Percentiles rank a stretch among this genome's conserved stretches.
Evolutionary conservation across 2,888 invertebrate genomes (phyloP).

Genomic region (Melikaiella ostensackeni): DNA sequence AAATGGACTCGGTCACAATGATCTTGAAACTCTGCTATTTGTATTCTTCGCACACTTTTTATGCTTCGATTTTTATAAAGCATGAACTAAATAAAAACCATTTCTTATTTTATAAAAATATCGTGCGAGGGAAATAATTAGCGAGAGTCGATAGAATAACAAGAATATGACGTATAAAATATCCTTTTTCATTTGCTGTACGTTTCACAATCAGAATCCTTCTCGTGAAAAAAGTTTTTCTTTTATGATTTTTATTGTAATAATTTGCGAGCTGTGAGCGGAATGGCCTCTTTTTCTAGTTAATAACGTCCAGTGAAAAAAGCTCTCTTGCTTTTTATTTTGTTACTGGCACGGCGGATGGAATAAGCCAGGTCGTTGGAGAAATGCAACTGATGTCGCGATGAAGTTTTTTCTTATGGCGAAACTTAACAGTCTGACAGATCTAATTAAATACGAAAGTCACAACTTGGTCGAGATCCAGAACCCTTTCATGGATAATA

Average conservation of each 20-base stretch:
- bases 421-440: not conserved
- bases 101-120: not conserved
- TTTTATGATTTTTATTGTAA: not conserved
- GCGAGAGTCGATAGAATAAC: no score
- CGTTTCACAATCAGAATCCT: not conserved
- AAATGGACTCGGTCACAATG: no score
- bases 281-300: not conserved
- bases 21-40: no score
- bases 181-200: not conserved
- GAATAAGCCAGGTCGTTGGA: not conserved
- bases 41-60: no score
- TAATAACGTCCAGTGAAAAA: not conserved
- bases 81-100: no score
- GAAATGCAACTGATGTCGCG: constrained; percentile 3
- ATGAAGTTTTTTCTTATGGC: not conserved
- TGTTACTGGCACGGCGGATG: constrained; percentile 12
- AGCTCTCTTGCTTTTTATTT: constrained; percentile 1
- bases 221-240: not conserved
- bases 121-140: not conserved
- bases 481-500: not conserved
- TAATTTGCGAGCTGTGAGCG: constrained; percentile 3
- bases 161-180: not conserved
- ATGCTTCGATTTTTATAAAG: no score
- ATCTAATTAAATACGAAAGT: constrained; percentile 31
- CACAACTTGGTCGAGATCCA: constrained; percentile 13